A percentile compares a stretch with the other conserved stretches of the same genome.
phyloP scores from a whole-genome alignment of 2,797 vertebrate genomes.

The Australoheros facetus region DNA sequence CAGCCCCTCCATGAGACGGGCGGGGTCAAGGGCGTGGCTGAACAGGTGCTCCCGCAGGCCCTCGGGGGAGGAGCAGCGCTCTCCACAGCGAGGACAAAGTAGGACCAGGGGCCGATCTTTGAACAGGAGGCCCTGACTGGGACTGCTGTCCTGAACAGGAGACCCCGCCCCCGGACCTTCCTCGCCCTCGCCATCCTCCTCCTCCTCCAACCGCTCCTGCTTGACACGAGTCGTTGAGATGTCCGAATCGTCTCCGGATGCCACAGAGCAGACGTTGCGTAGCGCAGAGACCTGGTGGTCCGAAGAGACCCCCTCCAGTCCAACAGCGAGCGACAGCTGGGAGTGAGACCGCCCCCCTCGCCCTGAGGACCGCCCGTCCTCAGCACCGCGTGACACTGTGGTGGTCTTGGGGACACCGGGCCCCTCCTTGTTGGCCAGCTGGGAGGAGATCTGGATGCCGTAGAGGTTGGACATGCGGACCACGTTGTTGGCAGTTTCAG shows the following conservation, averaged over 20 bases:
- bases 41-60: conserved; percentile 90
- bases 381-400: conserved; percentile 22
- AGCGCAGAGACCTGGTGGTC: conserved; percentile 78
- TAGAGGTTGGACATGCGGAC: conserved; percentile 96
- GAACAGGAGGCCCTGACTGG: conserved; percentile 69
- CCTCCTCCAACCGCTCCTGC: conserved; percentile 87
- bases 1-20: conserved; percentile 84
- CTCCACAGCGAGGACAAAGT: conserved; percentile 92
- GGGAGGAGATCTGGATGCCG: conserved; percentile 96
- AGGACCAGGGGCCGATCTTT: conserved; percentile 82
- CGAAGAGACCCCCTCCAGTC: conserved; percentile 82
- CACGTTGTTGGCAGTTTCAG: conserved; percentile 78
- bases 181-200: conserved; percentile 80
- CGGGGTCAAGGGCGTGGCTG: conserved; percentile 88
- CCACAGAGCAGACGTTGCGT: conserved; percentile 72
- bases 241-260: conserved; percentile 82
- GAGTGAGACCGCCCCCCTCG: conserved; percentile 80
- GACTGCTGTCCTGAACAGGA: conserved; percentile 72
- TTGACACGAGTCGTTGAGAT: conserved; percentile 83
- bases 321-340: conserved; percentile 86
- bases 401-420: conserved; percentile 61
- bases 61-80: conserved; percentile 87
- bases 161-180: conserved; percentile 71
- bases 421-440: conserved; percentile 85
- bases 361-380: conserved; percentile 63